Evolutionary conservation across 2,113 vertebrate genomes (phyloP), one percentile per base, ranked within the genome.

Genomic region (Mesembrinibis cayennensis): DNA sequence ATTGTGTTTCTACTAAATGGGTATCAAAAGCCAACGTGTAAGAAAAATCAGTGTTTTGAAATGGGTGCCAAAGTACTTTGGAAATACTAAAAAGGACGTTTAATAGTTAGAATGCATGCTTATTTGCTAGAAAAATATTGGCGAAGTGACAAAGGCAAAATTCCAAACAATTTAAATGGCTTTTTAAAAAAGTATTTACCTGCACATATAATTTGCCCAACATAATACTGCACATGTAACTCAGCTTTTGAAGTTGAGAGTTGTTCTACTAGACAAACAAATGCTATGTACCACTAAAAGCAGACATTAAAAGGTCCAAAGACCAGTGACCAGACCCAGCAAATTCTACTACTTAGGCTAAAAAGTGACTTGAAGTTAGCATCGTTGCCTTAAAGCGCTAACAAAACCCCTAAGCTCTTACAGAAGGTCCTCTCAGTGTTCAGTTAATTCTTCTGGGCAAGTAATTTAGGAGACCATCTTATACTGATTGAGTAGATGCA

Each of bases 321-420:
- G 2, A 11, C 0, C 79, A 79, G 40, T 3, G 2, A 53, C 10
- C 2, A 5, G 42, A 32, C 6, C 15, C 29, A 53, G 25, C 15
- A 73, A 92, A 77, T 78, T 69, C 38, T 36, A 27, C 29, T 42
- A 9, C 11, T 70, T 34, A 38, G 22, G 32, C 20, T n/a, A 55
- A 52, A 63, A 88, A 67, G 20, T 56, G 9, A 84, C 45, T 34
- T 36, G 34, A 89, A 89, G n/a, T 12, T 56, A 65, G 34, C 38
- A 72, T 11, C 32, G 27, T 5, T 55, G 45, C 32, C 29, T 73
- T 73, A 44, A 61, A 77, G 44, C 53, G 66, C 30, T n/a, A 77
- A 38, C 12, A 36, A 70, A 83, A 32, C 6, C 5, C 32, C 25
- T 45, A 8, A 90, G 40, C 20, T 52, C 42, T 34, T 62, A 52